These are phyloP conservation scores for Mycteria americana DNA, from an alignment of 2,797 vertebrate species.

Conservation along the genomic window DNA sequence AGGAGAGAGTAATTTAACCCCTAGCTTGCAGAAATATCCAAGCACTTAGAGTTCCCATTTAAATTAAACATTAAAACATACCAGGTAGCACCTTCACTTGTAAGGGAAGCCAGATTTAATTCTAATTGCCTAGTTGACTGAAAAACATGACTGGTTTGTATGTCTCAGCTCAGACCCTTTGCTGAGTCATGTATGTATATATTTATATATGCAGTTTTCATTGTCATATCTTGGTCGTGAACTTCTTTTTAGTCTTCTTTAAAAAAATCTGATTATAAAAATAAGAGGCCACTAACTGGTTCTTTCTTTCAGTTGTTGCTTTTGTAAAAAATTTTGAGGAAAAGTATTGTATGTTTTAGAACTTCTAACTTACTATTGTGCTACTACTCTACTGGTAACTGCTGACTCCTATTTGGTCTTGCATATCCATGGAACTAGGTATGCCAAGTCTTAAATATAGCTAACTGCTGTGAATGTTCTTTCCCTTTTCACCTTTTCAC, in stretches of 20 bases:
- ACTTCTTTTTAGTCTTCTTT: background rate
- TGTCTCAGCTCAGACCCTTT: background rate
- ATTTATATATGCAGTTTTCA: background rate
- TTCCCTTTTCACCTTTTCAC: background rate
- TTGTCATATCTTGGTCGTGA: background rate
- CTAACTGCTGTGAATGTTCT: background rate
- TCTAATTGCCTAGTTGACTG: background rate
- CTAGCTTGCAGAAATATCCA: background rate
- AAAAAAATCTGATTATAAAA: background rate
- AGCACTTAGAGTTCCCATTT: background rate
- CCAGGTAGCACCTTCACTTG: background rate
- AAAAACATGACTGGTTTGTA: background rate
- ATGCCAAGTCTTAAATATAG: background rate
- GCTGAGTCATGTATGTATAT: background rate
- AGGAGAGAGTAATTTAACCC: background rate
- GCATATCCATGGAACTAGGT: background rate
- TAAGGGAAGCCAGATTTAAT: background rate
- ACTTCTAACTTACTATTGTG: background rate
- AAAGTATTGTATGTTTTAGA: background rate
- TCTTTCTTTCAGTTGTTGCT: background rate
- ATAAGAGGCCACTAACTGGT: background rate
- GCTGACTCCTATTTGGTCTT: background rate
- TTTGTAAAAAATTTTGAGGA: background rate
- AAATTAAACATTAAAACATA: background rate
- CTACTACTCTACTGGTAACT: background rate